Base-by-base conservation (phyloP, 2,888 invertebrate genomes). In the Ditylenchus weischeri region DNA sequence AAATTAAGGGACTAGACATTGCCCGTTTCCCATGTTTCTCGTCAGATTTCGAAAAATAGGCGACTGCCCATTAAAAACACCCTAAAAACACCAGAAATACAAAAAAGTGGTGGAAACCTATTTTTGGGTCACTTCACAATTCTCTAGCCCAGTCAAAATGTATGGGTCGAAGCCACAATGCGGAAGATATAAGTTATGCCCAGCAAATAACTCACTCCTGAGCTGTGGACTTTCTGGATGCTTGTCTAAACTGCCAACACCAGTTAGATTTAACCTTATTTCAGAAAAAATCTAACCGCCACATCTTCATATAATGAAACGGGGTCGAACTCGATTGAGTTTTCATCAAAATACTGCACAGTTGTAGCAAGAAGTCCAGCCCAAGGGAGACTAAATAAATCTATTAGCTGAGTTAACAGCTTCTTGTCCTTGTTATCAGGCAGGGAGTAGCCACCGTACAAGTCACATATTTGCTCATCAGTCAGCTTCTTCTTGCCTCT, bases 261-360 rank as follows among this genome's bases (percentile, higher is more conserved):
- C 29, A 29, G 29, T 29, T 29, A 29, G 29, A 29, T 29, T 5
- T 29, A 4, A 29, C 4, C 61, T 23, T 23, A 48, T 15, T 23
- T 48, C n/a, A 51, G n/a, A 69, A 82, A 57, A 19, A 5, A 4
- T 57, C 43, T 79, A 85, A 92, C 92, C 88, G 91, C 90, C 0
- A 94, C 91, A 86, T 95, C 94, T 83, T 91, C 88, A 84, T 93
- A 96, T 38, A 96, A 87, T 81, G 93, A 93, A 85, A 93, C 93
- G 0, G 96, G 93, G 85, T 93, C 91, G 84, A 91, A 96, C 81
- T 91, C 90, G 73, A 95, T 91, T 76, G 90, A 89, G 84, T 92
- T 90, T 64, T 87, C 88, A 74, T 90, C 89, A 64, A 68, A 74
- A 62, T 72, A 72, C 18, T 74, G 51, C 19, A 72, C 72, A 21